Conservation (phyloP, 2,888 invertebrate genomes). For the Caenorhabditis parvicauda region DNA sequence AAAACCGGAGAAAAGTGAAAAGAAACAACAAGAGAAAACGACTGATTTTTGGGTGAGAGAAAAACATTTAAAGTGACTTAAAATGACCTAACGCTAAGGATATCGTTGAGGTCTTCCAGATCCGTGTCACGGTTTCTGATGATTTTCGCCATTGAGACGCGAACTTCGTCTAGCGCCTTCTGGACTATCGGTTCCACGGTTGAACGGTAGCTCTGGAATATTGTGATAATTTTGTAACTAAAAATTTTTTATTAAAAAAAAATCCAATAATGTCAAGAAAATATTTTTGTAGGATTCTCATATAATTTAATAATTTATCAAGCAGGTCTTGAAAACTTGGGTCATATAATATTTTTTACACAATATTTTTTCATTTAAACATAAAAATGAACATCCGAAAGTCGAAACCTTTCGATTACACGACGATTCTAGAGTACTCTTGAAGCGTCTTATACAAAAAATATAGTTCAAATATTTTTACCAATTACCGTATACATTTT, state of each 20-base stretch:
- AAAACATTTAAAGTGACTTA: background rate
- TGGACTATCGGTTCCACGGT: conserved; percentile 27
- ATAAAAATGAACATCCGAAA: no score
- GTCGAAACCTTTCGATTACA: no score
- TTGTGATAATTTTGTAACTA: background rate
- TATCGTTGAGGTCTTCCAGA: conserved; percentile 33
- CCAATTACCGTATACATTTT: no score
- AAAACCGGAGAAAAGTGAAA: no score
- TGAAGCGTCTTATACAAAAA: no score
- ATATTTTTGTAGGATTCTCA: background rate
- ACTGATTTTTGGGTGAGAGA: background rate
- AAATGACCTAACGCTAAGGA: conserved; percentile 22
- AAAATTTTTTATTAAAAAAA: background rate
- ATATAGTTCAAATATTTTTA: no score
- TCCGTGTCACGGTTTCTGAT: conserved; percentile 35
- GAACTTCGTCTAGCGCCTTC: conserved; percentile 31
- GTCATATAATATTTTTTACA: background rate
- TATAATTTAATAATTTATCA: background rate
- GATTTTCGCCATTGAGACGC: conserved; percentile 24
- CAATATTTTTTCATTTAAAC: no score
- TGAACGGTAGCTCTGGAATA: conserved; percentile 16
- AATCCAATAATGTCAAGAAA: background rate
- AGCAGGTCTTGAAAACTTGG: background rate
- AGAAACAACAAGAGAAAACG: no score
- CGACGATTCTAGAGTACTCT: no score